phyloP scores from a whole-genome alignment of 2,113 vertebrate species.

The Aspidoscelis tigris region DNA sequence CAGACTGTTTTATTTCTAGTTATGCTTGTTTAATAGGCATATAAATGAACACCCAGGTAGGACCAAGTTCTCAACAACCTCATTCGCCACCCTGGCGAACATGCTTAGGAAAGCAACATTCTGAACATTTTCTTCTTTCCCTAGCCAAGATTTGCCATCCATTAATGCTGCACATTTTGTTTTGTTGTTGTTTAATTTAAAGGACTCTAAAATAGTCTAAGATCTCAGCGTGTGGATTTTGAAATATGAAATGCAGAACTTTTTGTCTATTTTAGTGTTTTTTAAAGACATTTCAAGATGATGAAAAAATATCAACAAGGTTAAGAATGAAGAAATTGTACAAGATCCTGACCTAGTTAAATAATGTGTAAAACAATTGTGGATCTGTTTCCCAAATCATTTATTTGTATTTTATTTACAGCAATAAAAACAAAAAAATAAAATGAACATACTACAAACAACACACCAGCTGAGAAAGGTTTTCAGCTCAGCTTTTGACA shows the following conservation, averaged over 20 bases:
- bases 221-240: neutral
- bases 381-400: no score
- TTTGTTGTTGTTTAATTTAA: no score
- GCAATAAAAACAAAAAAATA: no score
- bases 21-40: neutral
- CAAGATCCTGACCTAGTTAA: no score
- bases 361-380: no score
- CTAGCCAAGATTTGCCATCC: no score
- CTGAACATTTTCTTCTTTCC: neutral
- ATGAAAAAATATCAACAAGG: neutral
- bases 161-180: no score
- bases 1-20: neutral
- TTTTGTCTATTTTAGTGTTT: neutral
- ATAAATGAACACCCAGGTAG: no score
- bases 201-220: neutral
- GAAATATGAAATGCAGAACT: neutral
- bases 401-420: no score
- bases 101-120: neutral
- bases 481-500: conserved; percentile 68
- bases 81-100: neutral
- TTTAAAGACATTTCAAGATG: neutral
- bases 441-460: neutral
- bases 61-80: neutral
- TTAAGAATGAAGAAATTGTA: no score
- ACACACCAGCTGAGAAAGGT: neutral